Evolutionary conservation across 2,113 vertebrate genomes (phyloP).

Genomic region (Ancistrus triradiatus): DNA sequence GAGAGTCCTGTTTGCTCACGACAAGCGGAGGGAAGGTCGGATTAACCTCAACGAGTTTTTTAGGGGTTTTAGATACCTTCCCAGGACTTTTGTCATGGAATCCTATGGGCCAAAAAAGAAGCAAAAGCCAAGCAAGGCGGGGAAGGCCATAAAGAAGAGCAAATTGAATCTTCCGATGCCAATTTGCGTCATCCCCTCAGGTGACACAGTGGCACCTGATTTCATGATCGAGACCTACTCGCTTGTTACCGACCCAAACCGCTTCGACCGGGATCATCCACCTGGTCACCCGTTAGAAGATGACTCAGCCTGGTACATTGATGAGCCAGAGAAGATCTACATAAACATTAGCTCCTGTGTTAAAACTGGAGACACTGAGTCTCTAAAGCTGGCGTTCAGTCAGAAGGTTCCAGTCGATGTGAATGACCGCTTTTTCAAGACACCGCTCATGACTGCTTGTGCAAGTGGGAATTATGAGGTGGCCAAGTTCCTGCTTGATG

Average conservation of each 20-base stretch:
- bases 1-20: constrained; percentile 63
- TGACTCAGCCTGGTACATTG: constrained; percentile 84
- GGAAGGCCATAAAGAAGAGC: constrained; percentile 62
- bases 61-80: constrained; percentile 80
- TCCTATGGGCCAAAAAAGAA: constrained; percentile 75
- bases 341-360: constrained; percentile 77
- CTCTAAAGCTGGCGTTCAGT: constrained; percentile 80
- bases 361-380: constrained; percentile 75
- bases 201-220: constrained; percentile 73
- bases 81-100: constrained; percentile 71
- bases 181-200: constrained; percentile 70
- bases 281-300: constrained; percentile 80
- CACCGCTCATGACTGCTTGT: constrained; percentile 86
- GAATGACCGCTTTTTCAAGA: constrained; percentile 84
- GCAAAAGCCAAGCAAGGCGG: constrained; percentile 60
- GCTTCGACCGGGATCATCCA: constrained; percentile 65
- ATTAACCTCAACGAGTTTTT: constrained; percentile 79
- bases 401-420: constrained; percentile 80
- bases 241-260: constrained; percentile 56
- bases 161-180: constrained; percentile 73
- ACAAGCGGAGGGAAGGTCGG: constrained; percentile 52
- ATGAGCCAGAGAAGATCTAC: constrained; percentile 68
- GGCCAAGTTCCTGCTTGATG: constrained; percentile 78
- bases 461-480: constrained; percentile 73
- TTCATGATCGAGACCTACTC: constrained; percentile 79